Base-by-base conservation (phyloP, 2,888 invertebrate genomes). In the Vandiemenella viatica region DNA sequence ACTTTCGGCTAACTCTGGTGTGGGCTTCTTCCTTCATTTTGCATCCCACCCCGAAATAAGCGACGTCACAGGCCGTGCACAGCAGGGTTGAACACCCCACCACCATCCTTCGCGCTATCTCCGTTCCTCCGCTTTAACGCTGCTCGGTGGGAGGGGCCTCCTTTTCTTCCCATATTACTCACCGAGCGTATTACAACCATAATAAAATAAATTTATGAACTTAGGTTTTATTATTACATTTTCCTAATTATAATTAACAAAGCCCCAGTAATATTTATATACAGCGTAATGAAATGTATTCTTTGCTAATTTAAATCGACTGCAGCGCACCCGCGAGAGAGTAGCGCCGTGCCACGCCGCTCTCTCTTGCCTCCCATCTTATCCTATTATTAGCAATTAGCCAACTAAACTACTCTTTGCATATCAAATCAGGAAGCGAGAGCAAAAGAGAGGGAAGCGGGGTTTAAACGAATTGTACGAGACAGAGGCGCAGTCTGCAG, bases 341-440 rank as follows among this genome's bases (percentile, higher is more conserved):
- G 20, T 20, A n/a, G 42, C 19, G 20, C 13, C n/a, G 42, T 5
- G 20, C 20, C 1, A 1, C 42, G 13, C 42, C n/a, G n/a, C 42
- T 42, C 42, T 42, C 42, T 42, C 42, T 42, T 42, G 16, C n/a
- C 20, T 44, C 45, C 48, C 53, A 52, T 53, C 54, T 53, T 52
- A 53, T 52, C 52, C 53, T 53, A 55, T 55, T 55, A 55, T 55
- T 55, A 55, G 53, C 52, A 55, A 55, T 55, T 55, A 55, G 55
- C 46, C 43, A 46, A 50, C 53, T 52, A 53, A 55, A 54, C 50
- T 55, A 55, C 50, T 55, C 54, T 53, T 55, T 53, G 53, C 54
- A 55, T 55, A 52, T 53, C 46, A 52, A 55, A 55, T 55, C 53
- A 54, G 49, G 50, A 51, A 50, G 45, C 40, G 51, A 51, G 42